Base-by-base conservation (phyloP, 2,888 invertebrate genomes). In the Pseudanteris insignis region DNA sequence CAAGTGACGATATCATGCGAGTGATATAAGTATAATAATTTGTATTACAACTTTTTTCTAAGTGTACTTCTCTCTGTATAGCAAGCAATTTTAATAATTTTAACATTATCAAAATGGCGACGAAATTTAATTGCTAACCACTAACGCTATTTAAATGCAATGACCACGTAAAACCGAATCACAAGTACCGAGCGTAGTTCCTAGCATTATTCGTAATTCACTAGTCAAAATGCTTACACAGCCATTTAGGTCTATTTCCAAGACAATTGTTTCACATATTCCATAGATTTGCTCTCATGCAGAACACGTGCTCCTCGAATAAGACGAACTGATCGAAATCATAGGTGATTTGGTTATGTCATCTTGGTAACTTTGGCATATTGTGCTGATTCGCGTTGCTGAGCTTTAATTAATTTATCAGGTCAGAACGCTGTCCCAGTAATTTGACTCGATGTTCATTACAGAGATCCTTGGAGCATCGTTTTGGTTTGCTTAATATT, bases 331-430 rank as follows among this genome's bases (percentile, higher is more conserved):
- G 57, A 57, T 14, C 29, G 29, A 44, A 54, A 37, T 36, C 53
- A 38, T 37, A 44, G 33, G 54, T 38, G 54, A 46, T 40, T 46
- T 21, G 54, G 37, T 46, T 37, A 37, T 50, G 30, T 12, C 57
- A 37, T 28, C 37, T 58, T 44, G 28, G 32, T 18, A 47, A 44
- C 44, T 58, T 48, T 36, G 48, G n/a, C 32, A 57, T 57, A 53
- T 53, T 53, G 46, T 41, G 8, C 29, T 25, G 43, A 48, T 48
- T 37, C 43, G 38, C 44, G 48, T 37, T 48, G 40, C 44, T 26
- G 44, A 48, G 54, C 28, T 54, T 54, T 54, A 54, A 61, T 61
- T 61, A 61, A 61, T 61, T 61, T 54, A 61, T 38, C 48, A 38
- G 54, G 43, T 38, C 48, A 54, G 44, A 11, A 54, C 29, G 44